Conservation (phyloP, 2,888 invertebrate species). For the Bursaphelenchus okinawaensis region DNA sequence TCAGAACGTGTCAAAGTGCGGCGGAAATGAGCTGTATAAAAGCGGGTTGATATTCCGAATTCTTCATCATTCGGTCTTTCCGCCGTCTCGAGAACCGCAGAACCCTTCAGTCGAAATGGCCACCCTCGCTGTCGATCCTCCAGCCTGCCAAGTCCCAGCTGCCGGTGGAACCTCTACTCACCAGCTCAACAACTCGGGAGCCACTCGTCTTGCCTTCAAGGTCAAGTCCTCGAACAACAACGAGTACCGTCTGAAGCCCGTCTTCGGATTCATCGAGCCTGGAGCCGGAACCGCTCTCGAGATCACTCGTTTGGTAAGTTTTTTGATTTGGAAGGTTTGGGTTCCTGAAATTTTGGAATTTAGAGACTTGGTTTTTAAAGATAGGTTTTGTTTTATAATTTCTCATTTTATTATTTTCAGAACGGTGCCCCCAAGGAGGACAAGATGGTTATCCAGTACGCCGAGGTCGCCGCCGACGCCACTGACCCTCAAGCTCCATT, state of each 20-base stretch:
- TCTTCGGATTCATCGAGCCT: constrained; percentile 22
- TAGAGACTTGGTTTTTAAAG: no score
- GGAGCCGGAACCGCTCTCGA: constrained; percentile 9
- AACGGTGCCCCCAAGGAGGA: constrained; percentile 29
- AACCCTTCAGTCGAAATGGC: no score
- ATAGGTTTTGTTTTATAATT: no score
- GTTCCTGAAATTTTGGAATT: not conserved
- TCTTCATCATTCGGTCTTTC: no score
- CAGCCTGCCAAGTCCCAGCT: constrained; percentile 40
- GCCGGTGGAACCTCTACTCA: constrained; percentile 43
- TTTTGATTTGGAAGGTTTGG: not conserved
- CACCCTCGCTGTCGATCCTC: constrained; percentile 26
- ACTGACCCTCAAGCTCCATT: constrained; percentile 33
- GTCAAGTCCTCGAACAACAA: constrained; percentile 23
- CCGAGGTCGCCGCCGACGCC: constrained; percentile 33
- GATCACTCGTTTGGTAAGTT: constrained; percentile 17
- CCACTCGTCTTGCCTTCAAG: constrained; percentile 39
- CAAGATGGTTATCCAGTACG: constrained; percentile 32
- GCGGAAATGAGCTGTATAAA: no score
- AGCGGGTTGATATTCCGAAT: no score
- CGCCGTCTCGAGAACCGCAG: no score
- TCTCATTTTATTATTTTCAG: not conserved
- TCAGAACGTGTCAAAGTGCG: no score
- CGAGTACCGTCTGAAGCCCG: constrained; percentile 21
- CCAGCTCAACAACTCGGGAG: constrained; percentile 39